Evolutionary conservation across 2,113 vertebrate species (phyloP).

Genomic region (Opisthocomus hoazin): DNA sequence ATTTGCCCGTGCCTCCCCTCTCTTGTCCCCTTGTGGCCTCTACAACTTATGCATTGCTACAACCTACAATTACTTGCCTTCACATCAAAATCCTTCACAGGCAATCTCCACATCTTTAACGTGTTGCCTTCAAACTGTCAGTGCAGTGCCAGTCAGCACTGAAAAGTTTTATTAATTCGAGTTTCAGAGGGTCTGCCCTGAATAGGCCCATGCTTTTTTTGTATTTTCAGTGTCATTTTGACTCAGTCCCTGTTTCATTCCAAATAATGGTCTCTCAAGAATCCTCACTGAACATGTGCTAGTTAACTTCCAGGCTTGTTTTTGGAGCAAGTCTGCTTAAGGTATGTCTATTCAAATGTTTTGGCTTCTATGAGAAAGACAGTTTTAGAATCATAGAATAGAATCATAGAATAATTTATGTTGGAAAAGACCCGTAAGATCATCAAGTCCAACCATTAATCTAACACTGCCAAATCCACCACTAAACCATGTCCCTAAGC

Average conservation of each 20-base stretch:
- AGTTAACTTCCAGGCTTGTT: not conserved
- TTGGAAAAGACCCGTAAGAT: not conserved
- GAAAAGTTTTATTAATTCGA: not conserved
- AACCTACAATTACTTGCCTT: not conserved
- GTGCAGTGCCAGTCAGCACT: not conserved
- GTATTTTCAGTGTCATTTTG: not conserved
- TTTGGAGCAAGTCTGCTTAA: not conserved
- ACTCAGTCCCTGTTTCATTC: not conserved
- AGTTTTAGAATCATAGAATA: not conserved
- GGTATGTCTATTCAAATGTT: not conserved
- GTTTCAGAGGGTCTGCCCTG: not conserved
- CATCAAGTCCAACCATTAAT: not conserved
- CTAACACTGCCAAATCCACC: not conserved
- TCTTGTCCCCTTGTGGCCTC: not conserved
- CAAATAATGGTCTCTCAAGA: not conserved
- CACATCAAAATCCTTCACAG: not conserved
- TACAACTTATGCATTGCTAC: not conserved
- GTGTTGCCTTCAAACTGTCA: not conserved
- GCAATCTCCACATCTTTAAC: not conserved
- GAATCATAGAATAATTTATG: not conserved
- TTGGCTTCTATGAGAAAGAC: not conserved
- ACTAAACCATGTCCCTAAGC: not conserved
- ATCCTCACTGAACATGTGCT: not conserved
- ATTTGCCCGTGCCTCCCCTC: not conserved
- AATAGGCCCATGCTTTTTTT: not conserved